Evolutionary conservation across 1,140 invertebrate species (phyloP).

Genomic region (Adelges cooleyi): DNA sequence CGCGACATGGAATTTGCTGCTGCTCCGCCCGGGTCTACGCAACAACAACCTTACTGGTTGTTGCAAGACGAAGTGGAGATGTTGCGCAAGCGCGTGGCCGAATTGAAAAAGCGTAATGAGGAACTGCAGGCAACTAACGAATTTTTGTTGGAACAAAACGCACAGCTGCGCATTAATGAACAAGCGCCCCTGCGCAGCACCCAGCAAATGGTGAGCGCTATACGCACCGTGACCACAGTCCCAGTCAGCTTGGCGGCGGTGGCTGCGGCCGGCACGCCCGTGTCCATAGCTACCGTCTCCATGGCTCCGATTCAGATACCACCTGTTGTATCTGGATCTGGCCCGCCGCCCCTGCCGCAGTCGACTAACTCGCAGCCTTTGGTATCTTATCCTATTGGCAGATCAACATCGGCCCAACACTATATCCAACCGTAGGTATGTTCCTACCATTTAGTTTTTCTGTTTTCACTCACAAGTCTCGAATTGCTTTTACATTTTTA

Average conservation of each 20-base stretch:
- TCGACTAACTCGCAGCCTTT: constrained; percentile 43
- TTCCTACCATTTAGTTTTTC: constrained; percentile 10
- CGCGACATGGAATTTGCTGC: constrained; percentile 19
- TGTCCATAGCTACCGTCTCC: constrained; percentile 47
- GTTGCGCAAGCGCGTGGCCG: constrained; percentile 57
- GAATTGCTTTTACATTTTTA: background rate
- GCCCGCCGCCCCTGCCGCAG: constrained; percentile 38
- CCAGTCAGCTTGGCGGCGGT: constrained; percentile 50
- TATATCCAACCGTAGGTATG: constrained; percentile 29
- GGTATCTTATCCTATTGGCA: constrained; percentile 59
- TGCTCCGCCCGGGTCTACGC: constrained; percentile 11
- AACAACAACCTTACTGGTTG: constrained; percentile 22
- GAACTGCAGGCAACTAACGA: constrained; percentile 63
- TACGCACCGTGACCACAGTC: constrained; percentile 52
- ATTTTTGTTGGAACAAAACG: constrained; percentile 69
- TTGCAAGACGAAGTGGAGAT: constrained; percentile 52
- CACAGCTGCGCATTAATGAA: constrained; percentile 55
- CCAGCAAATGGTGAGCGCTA: constrained; percentile 44
- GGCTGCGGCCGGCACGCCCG: constrained; percentile 39
- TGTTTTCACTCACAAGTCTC: constrained; percentile 2
- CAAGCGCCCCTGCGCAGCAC: constrained; percentile 33
- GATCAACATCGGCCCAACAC: constrained; percentile 29
- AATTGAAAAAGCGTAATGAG: constrained; percentile 55
- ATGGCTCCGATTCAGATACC: constrained; percentile 46
- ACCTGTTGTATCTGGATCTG: constrained; percentile 43